phyloP scores from a whole-genome alignment of 2,797 vertebrate genomes.

The Brachyalestes nurse region DNA sequence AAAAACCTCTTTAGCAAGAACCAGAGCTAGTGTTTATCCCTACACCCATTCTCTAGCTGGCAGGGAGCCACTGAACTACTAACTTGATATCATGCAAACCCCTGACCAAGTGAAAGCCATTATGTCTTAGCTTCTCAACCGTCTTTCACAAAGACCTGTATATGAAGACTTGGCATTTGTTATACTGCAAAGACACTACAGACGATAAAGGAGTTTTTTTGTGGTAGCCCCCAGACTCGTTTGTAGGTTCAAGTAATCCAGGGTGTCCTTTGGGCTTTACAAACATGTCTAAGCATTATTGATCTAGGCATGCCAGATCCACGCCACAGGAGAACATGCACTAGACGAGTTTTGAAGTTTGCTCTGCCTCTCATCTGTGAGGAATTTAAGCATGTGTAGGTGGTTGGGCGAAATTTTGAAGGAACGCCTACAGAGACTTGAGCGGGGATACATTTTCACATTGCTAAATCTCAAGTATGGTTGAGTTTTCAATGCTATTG shows the following conservation, averaged over 20 bases:
- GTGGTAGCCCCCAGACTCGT: conserved; percentile 55
- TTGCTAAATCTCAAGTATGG: conserved; percentile 9
- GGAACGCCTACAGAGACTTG: conserved; percentile 18
- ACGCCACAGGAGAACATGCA: conserved; percentile 25
- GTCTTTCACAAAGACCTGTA: conserved; percentile 63
- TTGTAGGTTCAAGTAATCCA: conserved; percentile 60
- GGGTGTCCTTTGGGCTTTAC: conserved; percentile 57
- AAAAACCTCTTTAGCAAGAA: conserved; percentile 52
- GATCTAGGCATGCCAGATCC: conserved; percentile 58
- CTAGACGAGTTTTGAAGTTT: conserved; percentile 46
- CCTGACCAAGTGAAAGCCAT: conserved; percentile 71
- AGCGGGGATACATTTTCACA: conserved; percentile 10
- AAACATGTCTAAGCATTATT: conserved; percentile 66
- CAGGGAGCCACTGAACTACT: conserved; percentile 69
- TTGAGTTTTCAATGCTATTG: conserved; percentile 27
- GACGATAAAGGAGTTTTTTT: conserved; percentile 61
- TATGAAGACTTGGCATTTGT: conserved; percentile 73
- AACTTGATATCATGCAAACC: conserved; percentile 46
- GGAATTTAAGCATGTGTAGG: conserved; percentile 31
- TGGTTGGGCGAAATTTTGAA: not conserved
- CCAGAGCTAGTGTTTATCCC: conserved; percentile 74
- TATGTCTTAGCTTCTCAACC: conserved; percentile 67
- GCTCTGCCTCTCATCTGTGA: conserved; percentile 52
- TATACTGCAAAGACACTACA: conserved; percentile 74
- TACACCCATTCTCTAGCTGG: conserved; percentile 74